Evolutionary conservation across 1,140 invertebrate genomes (phyloP).

Genomic region (Thaumatotibia leucotreta): DNA sequence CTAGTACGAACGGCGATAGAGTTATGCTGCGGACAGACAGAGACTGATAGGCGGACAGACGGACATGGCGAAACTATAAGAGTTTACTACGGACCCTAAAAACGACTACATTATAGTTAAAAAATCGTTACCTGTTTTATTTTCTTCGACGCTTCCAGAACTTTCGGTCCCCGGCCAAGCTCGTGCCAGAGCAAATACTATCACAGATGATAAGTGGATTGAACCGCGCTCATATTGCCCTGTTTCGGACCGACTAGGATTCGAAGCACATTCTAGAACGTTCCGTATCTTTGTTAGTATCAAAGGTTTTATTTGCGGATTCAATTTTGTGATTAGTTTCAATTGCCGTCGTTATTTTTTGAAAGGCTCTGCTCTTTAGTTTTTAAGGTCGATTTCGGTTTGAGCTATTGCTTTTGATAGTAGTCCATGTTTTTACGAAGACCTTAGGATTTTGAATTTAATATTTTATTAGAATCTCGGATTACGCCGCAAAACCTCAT

Average conservation of each 20-base stretch:
- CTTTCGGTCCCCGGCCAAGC: neutral
- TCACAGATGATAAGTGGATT: slow-evolving; percentile 41
- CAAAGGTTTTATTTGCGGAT: neutral
- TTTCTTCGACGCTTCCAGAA: neutral
- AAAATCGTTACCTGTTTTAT: neutral
- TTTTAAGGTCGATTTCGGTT: neutral
- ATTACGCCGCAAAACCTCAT: no score
- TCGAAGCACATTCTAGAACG: slow-evolving; percentile 21
- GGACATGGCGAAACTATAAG: no score
- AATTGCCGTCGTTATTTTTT: neutral
- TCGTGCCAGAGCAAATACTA: slow-evolving; percentile 35
- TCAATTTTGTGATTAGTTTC: slow-evolving; percentile 7
- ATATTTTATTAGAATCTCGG: no score
- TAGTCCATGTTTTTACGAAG: no score
- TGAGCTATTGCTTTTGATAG: no score
- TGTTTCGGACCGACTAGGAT: slow-evolving; percentile 45
- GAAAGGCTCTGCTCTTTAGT: neutral
- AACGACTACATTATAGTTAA: no score
- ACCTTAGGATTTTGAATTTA: no score
- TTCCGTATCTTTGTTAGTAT: neutral
- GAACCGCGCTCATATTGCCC: slow-evolving; percentile 29
- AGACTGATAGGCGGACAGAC: no score
- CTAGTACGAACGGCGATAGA: no score
- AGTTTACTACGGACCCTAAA: no score
- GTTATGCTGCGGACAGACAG: no score